Percentiles rank a stretch among this genome's conserved stretches.
Evolutionary conservation across 2,797 vertebrate genomes (phyloP).

Genomic region (Macropodus opercularis): DNA sequence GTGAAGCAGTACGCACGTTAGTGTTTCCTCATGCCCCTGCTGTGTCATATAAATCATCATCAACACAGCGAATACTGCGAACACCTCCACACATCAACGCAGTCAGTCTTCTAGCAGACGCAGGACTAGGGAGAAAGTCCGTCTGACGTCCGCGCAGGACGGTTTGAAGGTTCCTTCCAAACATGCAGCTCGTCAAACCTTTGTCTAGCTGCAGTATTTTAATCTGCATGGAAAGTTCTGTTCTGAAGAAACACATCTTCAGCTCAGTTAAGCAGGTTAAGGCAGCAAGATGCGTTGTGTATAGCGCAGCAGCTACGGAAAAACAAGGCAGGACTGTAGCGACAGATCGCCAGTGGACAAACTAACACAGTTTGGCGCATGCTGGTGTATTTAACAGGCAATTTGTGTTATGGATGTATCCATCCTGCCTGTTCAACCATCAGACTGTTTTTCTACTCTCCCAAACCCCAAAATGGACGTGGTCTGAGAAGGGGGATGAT

Average conservation of each 20-base stretch:
- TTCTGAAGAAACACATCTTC: background rate
- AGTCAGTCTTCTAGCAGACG: too few species aligned
- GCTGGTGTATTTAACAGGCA: background rate
- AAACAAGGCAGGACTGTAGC: conserved; percentile 33
- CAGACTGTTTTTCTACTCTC: conserved; percentile 62
- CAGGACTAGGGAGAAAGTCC: too few species aligned
- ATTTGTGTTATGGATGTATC: conserved; percentile 47
- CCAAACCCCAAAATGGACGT: conserved; percentile 65
- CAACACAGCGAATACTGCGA: too few species aligned
- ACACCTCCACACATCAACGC: too few species aligned
- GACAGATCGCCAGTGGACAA: conserved; percentile 24
- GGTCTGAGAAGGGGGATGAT: conserved; percentile 50
- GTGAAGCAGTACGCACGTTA: too few species aligned
- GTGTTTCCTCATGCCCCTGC: too few species aligned
- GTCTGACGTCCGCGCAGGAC: too few species aligned
- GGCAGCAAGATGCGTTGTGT: background rate
- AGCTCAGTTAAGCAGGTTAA: background rate
- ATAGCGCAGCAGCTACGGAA: conserved; percentile 2
- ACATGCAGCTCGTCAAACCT: too few species aligned
- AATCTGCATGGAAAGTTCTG: background rate
- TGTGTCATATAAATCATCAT: too few species aligned
- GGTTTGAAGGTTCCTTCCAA: too few species aligned
- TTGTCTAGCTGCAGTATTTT: too few species aligned
- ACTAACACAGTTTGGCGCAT: conserved; percentile 30
- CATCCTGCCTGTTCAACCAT: conserved; percentile 49